Evolutionary conservation across 2,113 vertebrate genomes (phyloP).

Genomic region (human): GRCh38 chr7:115664501-115665000

Average conservation of each 20-base stretch:
- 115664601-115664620: conserved; percentile 73
- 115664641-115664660: conserved; percentile 58
- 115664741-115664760: conserved; percentile 3
- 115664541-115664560: conserved; percentile 73
- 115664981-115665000: background rate
- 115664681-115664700: background rate
- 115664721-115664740: background rate
- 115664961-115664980: background rate
- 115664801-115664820: background rate
- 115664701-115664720: conserved; percentile 19
- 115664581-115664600: conserved; percentile 71
- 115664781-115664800: conserved; percentile 16
- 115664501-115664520: conserved; percentile 80
- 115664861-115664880: background rate
- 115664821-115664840: background rate
- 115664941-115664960: background rate
- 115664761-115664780: background rate
- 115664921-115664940: background rate
- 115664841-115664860: background rate
- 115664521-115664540: conserved; percentile 79
- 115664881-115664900: conserved; percentile 33
- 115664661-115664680: background rate
- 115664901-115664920: background rate
- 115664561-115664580: conserved; percentile 69
- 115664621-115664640: conserved; percentile 67